These are phyloP conservation scores for Elymnias hypermnestra DNA, from an alignment of 1,140 invertebrate species.

Conservation along the genomic window DNA sequence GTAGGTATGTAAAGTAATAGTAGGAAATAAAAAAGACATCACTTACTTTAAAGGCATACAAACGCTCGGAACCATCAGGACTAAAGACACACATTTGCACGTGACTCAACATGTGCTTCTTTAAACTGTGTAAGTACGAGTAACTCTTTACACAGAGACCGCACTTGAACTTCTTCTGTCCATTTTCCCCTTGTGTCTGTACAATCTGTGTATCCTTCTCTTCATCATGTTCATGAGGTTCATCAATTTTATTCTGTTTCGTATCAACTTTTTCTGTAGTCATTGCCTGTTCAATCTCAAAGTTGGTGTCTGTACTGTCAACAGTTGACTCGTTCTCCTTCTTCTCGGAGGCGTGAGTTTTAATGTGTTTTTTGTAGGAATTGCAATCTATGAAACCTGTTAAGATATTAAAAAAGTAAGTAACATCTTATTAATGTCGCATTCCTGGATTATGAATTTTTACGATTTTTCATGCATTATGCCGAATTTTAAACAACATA, in stretches of 20 bases:
- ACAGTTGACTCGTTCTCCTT: constrained; percentile 24
- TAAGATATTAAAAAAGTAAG: not conserved
- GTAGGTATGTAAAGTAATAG: no score
- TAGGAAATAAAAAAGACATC: no score
- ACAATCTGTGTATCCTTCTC: constrained; percentile 6
- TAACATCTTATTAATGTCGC: not conserved
- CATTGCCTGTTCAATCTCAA: constrained; percentile 14
- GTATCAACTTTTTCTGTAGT: not conserved
- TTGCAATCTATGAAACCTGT: constrained; percentile 62
- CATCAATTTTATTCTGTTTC: constrained; percentile 10
- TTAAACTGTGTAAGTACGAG: constrained; percentile 85
- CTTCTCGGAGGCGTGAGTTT: constrained; percentile 46
- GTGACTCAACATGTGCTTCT: constrained; percentile 82
- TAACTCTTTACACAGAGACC: constrained; percentile 87
- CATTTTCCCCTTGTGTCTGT: constrained; percentile 16
- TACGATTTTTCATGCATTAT: no score
- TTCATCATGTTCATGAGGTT: constrained; percentile 3
- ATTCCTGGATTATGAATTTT: not conserved
- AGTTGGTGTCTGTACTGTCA: constrained; percentile 20
- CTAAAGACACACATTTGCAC: constrained; percentile 40
- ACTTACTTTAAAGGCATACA: constrained; percentile 30
- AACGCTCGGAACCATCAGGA: constrained; percentile 25
- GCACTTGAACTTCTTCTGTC: constrained; percentile 81
- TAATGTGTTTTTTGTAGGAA: constrained; percentile 67
- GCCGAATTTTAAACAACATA: no score